These are phyloP conservation scores for Festucalex cinctus DNA, from an alignment of 2,113 vertebrate genomes.

Conservation along the genomic window DNA sequence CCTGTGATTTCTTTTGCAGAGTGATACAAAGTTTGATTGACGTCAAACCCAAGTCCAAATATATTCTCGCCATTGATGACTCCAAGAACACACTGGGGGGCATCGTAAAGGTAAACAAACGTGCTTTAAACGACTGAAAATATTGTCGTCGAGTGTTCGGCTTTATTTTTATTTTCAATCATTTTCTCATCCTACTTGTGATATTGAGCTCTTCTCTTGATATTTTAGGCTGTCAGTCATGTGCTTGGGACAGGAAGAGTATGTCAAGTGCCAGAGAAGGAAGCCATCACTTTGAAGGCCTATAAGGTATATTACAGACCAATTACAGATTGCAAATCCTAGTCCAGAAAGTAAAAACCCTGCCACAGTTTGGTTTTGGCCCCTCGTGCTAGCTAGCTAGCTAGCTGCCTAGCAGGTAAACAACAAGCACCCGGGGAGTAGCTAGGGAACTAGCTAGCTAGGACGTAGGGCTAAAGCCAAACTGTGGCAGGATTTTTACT, in stretches of 20 bases:
- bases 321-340: too few species aligned
- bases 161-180: background rate
- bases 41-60: conserved; percentile 73
- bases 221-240: conserved; percentile 79
- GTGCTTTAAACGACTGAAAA: too few species aligned
- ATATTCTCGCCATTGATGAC: conserved; percentile 84
- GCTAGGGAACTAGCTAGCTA: too few species aligned
- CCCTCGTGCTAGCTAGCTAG: too few species aligned
- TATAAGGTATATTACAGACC: conserved; percentile 73
- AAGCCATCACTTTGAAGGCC: conserved; percentile 75
- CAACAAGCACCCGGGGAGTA: too few species aligned
- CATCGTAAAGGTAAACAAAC: conserved; percentile 77
- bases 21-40: conserved; percentile 85
- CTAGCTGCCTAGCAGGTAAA: too few species aligned
- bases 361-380: too few species aligned
- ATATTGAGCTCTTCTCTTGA: background rate
- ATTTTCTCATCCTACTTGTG: background rate
- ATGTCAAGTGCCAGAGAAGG: conserved; percentile 71
- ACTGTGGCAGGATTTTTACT: too few species aligned
- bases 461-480: too few species aligned
- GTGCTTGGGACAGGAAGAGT: conserved; percentile 79
- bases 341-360: too few species aligned
- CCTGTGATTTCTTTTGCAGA: conserved; percentile 63
- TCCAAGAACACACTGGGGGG: conserved; percentile 79
- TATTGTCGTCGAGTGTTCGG: background rate